A percentile compares a stretch with the other conserved stretches of the same genome.
Conservation (phyloP, 2,888 invertebrate species). For the Cephus pulcher region DNA sequence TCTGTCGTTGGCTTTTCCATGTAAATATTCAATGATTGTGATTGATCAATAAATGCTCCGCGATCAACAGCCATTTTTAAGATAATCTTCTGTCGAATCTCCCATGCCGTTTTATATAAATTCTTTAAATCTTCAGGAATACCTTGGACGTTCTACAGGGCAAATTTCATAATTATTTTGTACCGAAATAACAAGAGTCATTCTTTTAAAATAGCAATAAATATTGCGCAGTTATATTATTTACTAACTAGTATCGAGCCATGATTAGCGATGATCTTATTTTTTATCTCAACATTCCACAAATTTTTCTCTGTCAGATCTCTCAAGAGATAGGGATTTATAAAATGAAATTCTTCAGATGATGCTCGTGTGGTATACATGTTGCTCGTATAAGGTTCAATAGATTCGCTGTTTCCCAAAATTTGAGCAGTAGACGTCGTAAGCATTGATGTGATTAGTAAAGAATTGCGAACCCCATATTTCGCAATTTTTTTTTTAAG, state of each 20-base stretch:
- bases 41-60: slow-evolving; percentile 76
- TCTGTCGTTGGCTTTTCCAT: slow-evolving; percentile 73
- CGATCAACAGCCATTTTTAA: slow-evolving; percentile 74
- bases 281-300: slow-evolving; percentile 73
- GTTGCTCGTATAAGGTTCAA: slow-evolving; percentile 75
- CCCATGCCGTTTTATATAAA: slow-evolving; percentile 72
- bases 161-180: slow-evolving; percentile 16
- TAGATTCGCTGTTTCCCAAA: slow-evolving; percentile 75
- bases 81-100: slow-evolving; percentile 71
- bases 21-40: slow-evolving; percentile 74
- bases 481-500: slow-evolving; percentile 69
- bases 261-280: slow-evolving; percentile 69
- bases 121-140: slow-evolving; percentile 69
- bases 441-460: slow-evolving; percentile 75
- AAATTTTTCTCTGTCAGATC: slow-evolving; percentile 71
- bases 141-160: slow-evolving; percentile 57
- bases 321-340: slow-evolving; percentile 73
- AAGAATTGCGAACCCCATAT: slow-evolving; percentile 72
- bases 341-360: slow-evolving; percentile 72
- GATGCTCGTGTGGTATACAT: slow-evolving; percentile 72
- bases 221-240: too few relatives aligned
- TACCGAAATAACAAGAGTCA: too few relatives aligned
- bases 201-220: too few relatives aligned
- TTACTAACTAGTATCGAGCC: slow-evolving; percentile 69
- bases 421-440: slow-evolving; percentile 77